phyloP scores from a whole-genome alignment of 2,797 vertebrate genomes.

The Betta splendens region DNA sequence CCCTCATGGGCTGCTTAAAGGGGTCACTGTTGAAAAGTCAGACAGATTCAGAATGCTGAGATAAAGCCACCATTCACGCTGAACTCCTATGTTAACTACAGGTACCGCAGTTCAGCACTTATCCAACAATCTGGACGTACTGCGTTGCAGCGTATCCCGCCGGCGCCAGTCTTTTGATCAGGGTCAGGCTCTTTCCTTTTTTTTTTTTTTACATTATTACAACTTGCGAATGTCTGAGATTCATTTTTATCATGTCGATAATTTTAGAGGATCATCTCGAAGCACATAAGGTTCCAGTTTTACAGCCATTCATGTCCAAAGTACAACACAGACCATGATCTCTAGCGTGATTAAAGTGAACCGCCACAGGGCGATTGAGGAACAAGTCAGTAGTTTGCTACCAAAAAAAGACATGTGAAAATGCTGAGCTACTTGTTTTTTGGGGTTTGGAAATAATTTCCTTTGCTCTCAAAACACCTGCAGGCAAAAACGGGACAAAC shows the following conservation, averaged over 20 bases:
- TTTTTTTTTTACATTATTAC: conserved; percentile 38
- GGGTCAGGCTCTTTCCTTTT: conserved; percentile 3
- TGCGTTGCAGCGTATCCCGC: conserved; percentile 11
- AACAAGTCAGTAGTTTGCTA: conserved; percentile 57
- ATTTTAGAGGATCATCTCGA: conserved; percentile 47
- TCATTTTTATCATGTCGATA: conserved; percentile 42
- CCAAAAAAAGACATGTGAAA: conserved; percentile 21
- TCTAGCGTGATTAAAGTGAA: conserved; percentile 47
- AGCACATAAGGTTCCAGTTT: conserved; percentile 39
- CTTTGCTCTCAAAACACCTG: conserved; percentile 45
- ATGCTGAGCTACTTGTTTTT: conserved; percentile 45
- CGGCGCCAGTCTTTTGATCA: conserved; percentile 24
- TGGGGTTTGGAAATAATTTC: conserved; percentile 55
- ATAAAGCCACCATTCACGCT: neutral
- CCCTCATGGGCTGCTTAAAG: conserved; percentile 63
- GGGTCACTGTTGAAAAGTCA: conserved; percentile 72
- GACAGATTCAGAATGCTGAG: conserved; percentile 63
- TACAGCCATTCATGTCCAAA: conserved; percentile 37
- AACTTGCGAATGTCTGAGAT: conserved; percentile 29
- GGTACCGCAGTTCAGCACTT: neutral
- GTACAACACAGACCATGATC: conserved; percentile 36
- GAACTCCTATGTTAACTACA: conserved; percentile 1
- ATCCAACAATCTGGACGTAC: conserved; percentile 2
- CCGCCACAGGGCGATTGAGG: conserved; percentile 30
- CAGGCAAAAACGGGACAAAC: conserved; percentile 45